Base-by-base conservation (phyloP, 1,140 invertebrate species). In the Rhopalosiphum padi region DNA sequence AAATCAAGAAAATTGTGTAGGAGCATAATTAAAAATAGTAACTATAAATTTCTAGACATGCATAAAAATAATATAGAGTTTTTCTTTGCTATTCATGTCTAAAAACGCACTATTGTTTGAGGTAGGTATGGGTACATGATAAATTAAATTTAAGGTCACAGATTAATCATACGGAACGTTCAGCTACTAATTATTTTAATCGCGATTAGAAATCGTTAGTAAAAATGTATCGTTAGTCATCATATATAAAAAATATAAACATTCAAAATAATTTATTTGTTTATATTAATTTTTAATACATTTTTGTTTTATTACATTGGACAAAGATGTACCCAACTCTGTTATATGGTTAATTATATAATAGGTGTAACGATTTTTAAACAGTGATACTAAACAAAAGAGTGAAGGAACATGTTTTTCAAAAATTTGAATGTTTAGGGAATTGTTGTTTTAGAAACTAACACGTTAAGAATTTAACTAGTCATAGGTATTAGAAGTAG, bases 101-200 rank as follows among this genome's bases (percentile, higher is more conserved):
- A 88, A 46, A 48, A n/a, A 88, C n/a, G 22, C 51, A 55, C 23
- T 55, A 37, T 41, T 55, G 25, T 89, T 89, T 37, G 4, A 68
- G 15, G 30, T 68, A n/a, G 11, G 30, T 89, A 37, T 68, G 18
- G 60, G 60, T 89, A 37, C 23, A 55, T 15, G 23, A 89, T 9
- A 41, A 89, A 89, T 89, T 6, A 23, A 55, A 21, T 55, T 30
- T 55, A 55, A 53, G 88, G 88, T 89, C n/a, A 25, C 22, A 55
- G 48, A 89, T 55, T 89, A 55, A 89, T 55, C 88, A 37, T 68
- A 43, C 89, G 89, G 55, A 90, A 90, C 88, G 87, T 89, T 89
- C 23, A 51, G 51, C 77, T 23, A 37, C 77, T 55, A 37, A 53
- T 35, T 89, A 53, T 55, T 89, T 55, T 41, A 15, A 89, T 89